These are phyloP conservation scores for Helobdella robusta DNA, from an alignment of 2,888 invertebrate species.

Conservation along the genomic window DNA sequence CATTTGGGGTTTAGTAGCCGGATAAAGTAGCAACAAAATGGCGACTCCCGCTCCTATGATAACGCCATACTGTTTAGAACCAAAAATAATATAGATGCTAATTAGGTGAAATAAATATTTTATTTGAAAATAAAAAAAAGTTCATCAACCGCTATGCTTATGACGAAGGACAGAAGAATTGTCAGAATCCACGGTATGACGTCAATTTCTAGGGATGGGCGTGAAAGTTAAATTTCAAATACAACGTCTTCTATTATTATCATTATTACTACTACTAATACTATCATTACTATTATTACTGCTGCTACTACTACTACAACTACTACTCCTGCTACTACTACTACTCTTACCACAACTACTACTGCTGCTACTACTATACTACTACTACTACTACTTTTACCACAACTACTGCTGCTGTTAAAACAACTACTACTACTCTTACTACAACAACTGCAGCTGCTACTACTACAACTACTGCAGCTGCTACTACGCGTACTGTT, in stretches of 20 bases:
- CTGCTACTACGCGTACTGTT: slow-evolving; percentile 25
- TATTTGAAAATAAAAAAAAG: neutral
- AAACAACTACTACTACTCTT: no score
- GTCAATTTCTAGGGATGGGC: slow-evolving; percentile 68
- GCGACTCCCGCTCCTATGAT: slow-evolving; percentile 30
- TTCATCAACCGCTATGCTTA: slow-evolving; percentile 60
- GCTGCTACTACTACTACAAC: no score
- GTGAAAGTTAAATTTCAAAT: no score
- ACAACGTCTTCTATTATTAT: no score
- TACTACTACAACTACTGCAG: no score
- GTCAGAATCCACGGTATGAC: slow-evolving; percentile 73
- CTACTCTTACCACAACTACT: no score
- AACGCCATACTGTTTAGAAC: slow-evolving; percentile 31
- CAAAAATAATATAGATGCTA: neutral
- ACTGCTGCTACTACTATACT: no score
- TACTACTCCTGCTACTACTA: no score
- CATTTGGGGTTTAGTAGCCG: slow-evolving; percentile 30
- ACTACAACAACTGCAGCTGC: no score
- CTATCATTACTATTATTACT: neutral
- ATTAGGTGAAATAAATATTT: neutral
- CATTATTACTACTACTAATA: neutral
- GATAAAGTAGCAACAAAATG: slow-evolving; percentile 31
- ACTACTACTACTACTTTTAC: no score
- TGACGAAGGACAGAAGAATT: slow-evolving; percentile 70
- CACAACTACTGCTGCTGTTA: no score